Evolutionary conservation across 2,797 vertebrate genomes (phyloP).

Genomic region (Perodicticus potto): DNA sequence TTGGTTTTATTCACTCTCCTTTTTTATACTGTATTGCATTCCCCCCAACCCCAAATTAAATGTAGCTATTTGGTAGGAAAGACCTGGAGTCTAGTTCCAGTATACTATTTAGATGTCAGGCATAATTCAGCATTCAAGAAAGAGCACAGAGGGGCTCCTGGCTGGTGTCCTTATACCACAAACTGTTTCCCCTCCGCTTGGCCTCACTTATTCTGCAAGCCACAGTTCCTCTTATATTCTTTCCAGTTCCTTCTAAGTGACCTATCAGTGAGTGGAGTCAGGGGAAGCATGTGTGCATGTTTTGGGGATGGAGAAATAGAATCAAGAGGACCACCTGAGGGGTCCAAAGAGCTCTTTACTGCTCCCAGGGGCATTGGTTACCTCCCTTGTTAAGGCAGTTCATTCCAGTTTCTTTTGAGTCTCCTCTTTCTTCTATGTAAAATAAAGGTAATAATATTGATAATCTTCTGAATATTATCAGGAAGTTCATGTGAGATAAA

Average conservation of each 20-base stretch:
- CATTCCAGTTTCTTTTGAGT: neutral
- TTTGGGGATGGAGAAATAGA: neutral
- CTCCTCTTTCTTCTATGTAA: neutral
- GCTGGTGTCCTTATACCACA: neutral
- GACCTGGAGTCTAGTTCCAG: neutral
- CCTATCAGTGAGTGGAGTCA: neutral
- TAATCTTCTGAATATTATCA: neutral
- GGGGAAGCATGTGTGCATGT: no score
- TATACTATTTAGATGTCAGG: neutral
- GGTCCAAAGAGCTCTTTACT: neutral
- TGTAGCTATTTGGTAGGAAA: neutral
- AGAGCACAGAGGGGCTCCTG: neutral
- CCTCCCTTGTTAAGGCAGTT: neutral
- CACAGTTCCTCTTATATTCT: neutral
- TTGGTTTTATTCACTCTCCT: neutral
- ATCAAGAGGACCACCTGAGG: neutral
- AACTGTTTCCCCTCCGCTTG: neutral
- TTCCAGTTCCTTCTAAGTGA: neutral
- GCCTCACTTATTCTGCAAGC: neutral
- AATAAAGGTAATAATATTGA: neutral
- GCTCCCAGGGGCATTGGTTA: neutral
- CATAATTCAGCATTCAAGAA: neutral
- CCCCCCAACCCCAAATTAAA: neutral
- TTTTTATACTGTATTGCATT: neutral
- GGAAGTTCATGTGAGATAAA: neutral